Evolutionary conservation across 2,888 invertebrate genomes (phyloP), one percentile per base, ranked within the genome.

Genomic region (Chrysomela aeneicollis): DNA sequence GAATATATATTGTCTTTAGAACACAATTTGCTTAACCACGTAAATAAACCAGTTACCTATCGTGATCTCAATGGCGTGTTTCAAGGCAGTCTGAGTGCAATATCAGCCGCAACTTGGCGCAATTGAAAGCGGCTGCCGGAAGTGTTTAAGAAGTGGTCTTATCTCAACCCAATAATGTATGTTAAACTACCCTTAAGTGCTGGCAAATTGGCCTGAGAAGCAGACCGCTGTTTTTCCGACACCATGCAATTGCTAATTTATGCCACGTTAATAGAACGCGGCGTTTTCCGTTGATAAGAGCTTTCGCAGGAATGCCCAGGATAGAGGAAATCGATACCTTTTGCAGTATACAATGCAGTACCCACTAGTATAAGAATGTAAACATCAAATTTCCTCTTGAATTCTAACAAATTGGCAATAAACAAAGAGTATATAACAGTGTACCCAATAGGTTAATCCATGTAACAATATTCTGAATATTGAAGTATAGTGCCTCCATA

Each of bases 181-280:
- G 81, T 78, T 82, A 82, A 83, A 82, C 82, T 82, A 80, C 81
- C 82, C 81, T 78, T 81, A 82, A 82, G 81, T 81, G 81, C 80
- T 79, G 79, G 81, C 81, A 82, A 82, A 82, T 82, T 81, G 79
- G 78, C 79, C 76, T 71, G 68, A 74, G 77, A 77, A 78, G 70
- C 73, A 71, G 68, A 54, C 70, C 68, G 72, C 64, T 76, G 76
- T 74, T 75, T 64, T 71, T 58, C 68, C 74, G 71, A 76, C 76
- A 76, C 76, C 77, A 78, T 74, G 77, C 77, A 71, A 74, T 65
- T 65, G 69, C 61, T 72, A 71, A 69, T 69, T 71, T 72, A 73
- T 74, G 69, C 73, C 65, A 68, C 54, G 59, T 52, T 63, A 64
- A 64, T 67, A 71, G 67, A 55, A 61, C 59, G 54, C 30, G 53